A percentile compares a stretch with the other conserved stretches of the same genome.
Conservation (phyloP, 2,113 vertebrate genomes). For the Sebastes fasciatus region DNA sequence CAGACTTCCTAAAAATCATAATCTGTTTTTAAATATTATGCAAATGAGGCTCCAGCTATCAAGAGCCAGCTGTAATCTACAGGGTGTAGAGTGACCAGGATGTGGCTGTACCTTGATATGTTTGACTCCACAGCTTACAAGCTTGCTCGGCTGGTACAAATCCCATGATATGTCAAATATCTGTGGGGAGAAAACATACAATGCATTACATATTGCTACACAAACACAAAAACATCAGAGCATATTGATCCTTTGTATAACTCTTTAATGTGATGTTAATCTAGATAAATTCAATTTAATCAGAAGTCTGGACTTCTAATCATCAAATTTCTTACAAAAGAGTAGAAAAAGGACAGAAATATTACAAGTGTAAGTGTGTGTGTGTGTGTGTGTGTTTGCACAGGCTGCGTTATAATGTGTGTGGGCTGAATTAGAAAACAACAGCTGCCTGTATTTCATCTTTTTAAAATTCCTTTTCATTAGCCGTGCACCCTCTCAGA, state of each 20-base stretch:
- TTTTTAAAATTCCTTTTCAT: constrained; percentile 77
- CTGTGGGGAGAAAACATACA: constrained; percentile 77
- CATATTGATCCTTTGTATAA: not conserved
- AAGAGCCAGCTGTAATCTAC: constrained; percentile 8
- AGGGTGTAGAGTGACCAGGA: constrained; percentile 25
- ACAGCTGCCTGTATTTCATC: constrained; percentile 65
- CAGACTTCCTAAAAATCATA: constrained; percentile 39
- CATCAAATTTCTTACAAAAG: constrained; percentile 2
- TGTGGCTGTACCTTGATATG: constrained; percentile 92
- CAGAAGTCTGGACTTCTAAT: not conserved
- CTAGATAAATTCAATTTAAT: not conserved
- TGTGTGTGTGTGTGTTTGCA: not conserved
- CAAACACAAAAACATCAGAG: not conserved
- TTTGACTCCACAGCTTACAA: constrained; percentile 97
- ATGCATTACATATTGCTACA: constrained; percentile 16
- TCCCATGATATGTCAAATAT: constrained; percentile 99
- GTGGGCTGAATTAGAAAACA: constrained; percentile 62
- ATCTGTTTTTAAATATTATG: constrained; percentile 53
- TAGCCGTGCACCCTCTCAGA: constrained; percentile 47
- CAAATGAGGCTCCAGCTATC: constrained; percentile 38
- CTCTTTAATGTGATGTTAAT: not conserved
- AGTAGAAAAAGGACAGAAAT: constrained; percentile 22
- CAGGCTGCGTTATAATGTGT: constrained; percentile 38
- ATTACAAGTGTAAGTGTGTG: not conserved
- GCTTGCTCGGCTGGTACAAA: constrained; percentile 95